A percentile compares a stretch with the other conserved stretches of the same genome.
phyloP scores from a whole-genome alignment of 2,888 invertebrate genomes.

The Tridacna crocea region DNA sequence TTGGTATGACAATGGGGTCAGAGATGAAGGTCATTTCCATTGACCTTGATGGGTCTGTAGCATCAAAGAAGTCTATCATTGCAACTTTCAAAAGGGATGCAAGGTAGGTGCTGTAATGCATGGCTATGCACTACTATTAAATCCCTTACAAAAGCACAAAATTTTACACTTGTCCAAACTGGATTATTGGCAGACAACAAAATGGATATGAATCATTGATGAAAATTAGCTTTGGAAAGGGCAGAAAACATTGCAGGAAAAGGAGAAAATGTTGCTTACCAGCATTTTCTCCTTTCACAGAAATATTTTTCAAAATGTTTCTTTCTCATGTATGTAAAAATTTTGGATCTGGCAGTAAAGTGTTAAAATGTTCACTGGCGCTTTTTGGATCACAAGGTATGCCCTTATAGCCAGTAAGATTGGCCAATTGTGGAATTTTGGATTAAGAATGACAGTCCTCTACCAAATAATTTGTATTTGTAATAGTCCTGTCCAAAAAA shows the following conservation, averaged over 20 bases:
- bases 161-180: background rate
- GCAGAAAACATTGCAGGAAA: background rate
- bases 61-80: constrained; percentile 68
- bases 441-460: too few relatives aligned
- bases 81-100: constrained; percentile 75
- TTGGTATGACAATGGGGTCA: constrained; percentile 72
- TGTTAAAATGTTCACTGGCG: too few relatives aligned
- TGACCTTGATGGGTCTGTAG: constrained; percentile 67
- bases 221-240: too few relatives aligned
- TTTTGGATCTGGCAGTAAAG: too few relatives aligned
- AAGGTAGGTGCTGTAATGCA: constrained; percentile 64
- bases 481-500: too few relatives aligned
- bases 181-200: background rate
- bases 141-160: background rate
- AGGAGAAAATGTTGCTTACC: background rate
- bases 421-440: too few relatives aligned
- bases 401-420: too few relatives aligned
- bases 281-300: background rate
- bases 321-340: too few relatives aligned
- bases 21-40: constrained; percentile 74
- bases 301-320: background rate
- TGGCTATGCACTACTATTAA: background rate
- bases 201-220: background rate
- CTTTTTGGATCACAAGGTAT: too few relatives aligned
- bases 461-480: too few relatives aligned